Conservation (phyloP, 2,113 vertebrate species). For the Sturnus vulgaris region DNA sequence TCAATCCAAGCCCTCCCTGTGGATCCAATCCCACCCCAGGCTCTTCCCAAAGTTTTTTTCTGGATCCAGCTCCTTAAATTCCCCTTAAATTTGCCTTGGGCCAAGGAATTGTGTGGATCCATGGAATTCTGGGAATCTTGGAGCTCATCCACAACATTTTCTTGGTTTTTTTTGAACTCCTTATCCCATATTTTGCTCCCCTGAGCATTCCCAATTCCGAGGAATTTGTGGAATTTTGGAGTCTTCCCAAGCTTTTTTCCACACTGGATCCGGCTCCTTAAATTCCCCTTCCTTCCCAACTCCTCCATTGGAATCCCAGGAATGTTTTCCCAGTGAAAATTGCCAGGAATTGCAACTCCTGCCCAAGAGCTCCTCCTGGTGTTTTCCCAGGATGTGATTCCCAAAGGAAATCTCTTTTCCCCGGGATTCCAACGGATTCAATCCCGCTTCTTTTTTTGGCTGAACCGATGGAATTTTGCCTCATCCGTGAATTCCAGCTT, state of each 20-base stretch:
- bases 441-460: rapidly evolving
- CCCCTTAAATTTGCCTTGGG: neutral
- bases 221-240: neutral
- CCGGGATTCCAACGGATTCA: neutral
- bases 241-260: neutral
- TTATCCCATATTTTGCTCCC: neutral
- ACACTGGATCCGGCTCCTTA: neutral
- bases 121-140: neutral
- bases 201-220: neutral
- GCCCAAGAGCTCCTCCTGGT: neutral
- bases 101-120: rapidly evolving
- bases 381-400: neutral
- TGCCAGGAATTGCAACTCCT: neutral
- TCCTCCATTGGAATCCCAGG: neutral
- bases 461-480: rapidly evolving
- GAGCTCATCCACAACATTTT: neutral
- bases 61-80: neutral
- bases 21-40: neutral
- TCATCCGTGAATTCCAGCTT: neutral
- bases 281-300: neutral
- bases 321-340: neutral
- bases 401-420: neutral
- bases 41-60: neutral
- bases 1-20: neutral
- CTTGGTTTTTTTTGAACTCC: neutral